A percentile compares a stretch with the other conserved stretches of the same genome.
Evolutionary conservation across 1,140 invertebrate genomes (phyloP).

Genomic region (Pollicipes pollicipes): DNA sequence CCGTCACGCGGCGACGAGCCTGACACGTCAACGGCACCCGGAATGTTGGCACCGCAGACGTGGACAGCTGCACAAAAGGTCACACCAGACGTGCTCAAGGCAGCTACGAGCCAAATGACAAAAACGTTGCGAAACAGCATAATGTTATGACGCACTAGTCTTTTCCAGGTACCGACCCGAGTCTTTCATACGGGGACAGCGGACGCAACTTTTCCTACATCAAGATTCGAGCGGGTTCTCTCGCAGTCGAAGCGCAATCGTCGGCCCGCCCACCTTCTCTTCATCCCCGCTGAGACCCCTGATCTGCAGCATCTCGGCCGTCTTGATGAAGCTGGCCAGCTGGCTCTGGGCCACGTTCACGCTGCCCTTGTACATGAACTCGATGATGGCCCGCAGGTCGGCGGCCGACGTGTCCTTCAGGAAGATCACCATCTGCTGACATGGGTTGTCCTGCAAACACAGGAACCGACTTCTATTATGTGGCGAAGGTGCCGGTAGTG

Average conservation of each 20-base stretch:
- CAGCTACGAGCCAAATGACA: no score
- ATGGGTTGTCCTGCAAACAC: slow-evolving; percentile 17
- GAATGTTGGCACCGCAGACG: no score
- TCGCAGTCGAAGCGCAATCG: no score
- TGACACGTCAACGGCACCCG: no score
- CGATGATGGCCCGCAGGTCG: slow-evolving; percentile 38
- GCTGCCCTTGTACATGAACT: slow-evolving; percentile 38
- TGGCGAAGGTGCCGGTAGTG: no score
- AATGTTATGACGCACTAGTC: no score
- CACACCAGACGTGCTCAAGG: no score
- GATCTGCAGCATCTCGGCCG: slow-evolving; percentile 23
- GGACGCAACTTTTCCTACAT: no score
- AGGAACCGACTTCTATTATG: no score
- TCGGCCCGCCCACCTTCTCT: slow-evolving; percentile 9
- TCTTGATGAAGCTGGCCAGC: slow-evolving; percentile 22
- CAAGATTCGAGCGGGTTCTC: no score
- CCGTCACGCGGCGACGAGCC: neutral
- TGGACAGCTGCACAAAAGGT: no score
- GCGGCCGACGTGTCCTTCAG: slow-evolving; percentile 57
- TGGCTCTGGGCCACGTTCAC: slow-evolving; percentile 24
- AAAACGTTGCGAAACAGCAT: no score
- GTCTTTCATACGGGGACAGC: neutral
- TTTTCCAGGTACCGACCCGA: neutral
- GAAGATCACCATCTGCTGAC: slow-evolving; percentile 33
- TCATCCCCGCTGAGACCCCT: slow-evolving; percentile 22